Evolutionary conservation across 2,888 invertebrate species (phyloP).

Genomic region (Melieria picta): DNA sequence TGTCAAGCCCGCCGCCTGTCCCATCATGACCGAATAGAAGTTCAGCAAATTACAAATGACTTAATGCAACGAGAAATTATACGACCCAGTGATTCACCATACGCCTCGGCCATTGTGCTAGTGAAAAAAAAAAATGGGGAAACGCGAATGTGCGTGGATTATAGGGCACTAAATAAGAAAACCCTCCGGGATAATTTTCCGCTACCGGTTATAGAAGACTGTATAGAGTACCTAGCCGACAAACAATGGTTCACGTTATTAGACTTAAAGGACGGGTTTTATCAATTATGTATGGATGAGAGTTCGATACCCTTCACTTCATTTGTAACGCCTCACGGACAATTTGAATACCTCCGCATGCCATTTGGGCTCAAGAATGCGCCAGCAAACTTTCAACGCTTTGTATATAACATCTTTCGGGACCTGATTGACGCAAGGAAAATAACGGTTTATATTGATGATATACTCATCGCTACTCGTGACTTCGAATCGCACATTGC

Average conservation of each 20-base stretch:
- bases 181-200: conserved; percentile 16
- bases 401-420: background rate
- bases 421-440: background rate
- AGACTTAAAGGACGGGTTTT: background rate
- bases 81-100: background rate
- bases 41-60: background rate
- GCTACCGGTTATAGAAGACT: conserved; percentile 27
- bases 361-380: conserved; percentile 9
- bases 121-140: conserved; percentile 20
- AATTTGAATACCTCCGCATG: conserved; percentile 8
- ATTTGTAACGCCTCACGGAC: conserved; percentile 3
- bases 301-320: too few relatives aligned
- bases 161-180: conserved; percentile 10
- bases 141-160: conserved; percentile 24
- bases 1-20: background rate
- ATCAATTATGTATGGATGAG: too few relatives aligned
- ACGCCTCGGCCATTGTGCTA: conserved; percentile 9
- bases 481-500: conserved; percentile 1
- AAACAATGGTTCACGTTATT: conserved; percentile 19
- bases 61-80: background rate
- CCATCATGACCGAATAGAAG: background rate
- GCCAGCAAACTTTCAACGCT: background rate
- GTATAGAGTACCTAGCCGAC: conserved; percentile 14
- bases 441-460: background rate
- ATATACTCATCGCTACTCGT: background rate